Evolutionary conservation across 1,140 invertebrate genomes (phyloP).

Genomic region (Yoshiicerus persimilis): DNA sequence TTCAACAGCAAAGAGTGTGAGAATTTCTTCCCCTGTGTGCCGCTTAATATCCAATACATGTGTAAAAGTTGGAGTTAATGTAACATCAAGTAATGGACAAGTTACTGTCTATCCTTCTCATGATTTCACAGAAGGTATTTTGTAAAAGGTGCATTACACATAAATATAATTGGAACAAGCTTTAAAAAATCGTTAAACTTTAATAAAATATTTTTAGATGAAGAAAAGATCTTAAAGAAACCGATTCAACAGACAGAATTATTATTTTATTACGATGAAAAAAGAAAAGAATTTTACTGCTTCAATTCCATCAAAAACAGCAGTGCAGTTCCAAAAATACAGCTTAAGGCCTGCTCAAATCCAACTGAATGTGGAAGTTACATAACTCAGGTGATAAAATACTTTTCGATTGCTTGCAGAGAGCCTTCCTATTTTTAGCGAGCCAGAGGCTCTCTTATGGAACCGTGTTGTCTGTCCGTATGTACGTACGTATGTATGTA

Average conservation of each 20-base stretch:
- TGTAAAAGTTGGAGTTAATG: background rate
- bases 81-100: background rate
- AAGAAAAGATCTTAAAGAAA: background rate
- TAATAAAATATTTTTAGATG: background rate
- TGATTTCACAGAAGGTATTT: background rate
- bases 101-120: background rate
- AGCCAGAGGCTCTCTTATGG: no score
- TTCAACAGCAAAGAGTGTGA: background rate
- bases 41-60: background rate
- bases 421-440: no score
- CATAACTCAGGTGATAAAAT: background rate
- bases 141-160: no score
- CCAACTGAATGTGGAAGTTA: background rate
- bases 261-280: background rate
- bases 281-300: background rate
- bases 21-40: background rate
- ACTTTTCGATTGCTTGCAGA: background rate
- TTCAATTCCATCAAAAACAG: background rate
- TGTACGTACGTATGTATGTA: no score
- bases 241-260: background rate
- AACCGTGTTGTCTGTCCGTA: no score
- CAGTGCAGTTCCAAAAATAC: background rate
- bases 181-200: no score
- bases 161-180: no score
- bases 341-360: background rate